phyloP scores from a whole-genome alignment of 35 echinoderm and acorn worm genomes.

The Apostichopus japonicus region DNA sequence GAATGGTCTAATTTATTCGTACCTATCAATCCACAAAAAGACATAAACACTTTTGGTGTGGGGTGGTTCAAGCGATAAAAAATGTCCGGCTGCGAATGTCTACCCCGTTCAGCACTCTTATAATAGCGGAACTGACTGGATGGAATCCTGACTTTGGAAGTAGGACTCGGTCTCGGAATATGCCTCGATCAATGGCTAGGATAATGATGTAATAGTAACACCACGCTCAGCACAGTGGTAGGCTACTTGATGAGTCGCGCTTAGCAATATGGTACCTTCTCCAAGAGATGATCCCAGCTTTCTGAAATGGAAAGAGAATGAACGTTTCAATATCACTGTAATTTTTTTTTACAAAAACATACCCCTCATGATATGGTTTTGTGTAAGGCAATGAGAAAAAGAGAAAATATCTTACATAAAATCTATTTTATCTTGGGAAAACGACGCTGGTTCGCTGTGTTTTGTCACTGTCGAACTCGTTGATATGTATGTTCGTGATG shows the following conservation, averaged over 20 bases:
- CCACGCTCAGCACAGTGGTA: not conserved
- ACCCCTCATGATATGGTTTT: too few species aligned
- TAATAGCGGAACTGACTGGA: not conserved
- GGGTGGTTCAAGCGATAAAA: conserved; percentile 34
- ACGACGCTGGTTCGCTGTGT: too few species aligned
- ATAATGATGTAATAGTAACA: not conserved
- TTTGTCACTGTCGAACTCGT: too few species aligned
- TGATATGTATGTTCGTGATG: too few species aligned
- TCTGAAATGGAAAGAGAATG: not conserved
- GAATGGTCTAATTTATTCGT: not conserved
- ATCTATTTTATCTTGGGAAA: too few species aligned
- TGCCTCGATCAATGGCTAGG: not conserved
- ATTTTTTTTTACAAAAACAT: too few species aligned
- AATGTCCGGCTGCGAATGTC: not conserved
- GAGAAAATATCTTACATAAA: too few species aligned
- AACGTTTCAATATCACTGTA: too few species aligned
- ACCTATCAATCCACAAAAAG: conserved; percentile 48
- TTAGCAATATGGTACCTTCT: not conserved
- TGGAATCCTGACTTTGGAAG: not conserved
- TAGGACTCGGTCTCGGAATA: not conserved
- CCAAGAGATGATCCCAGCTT: not conserved
- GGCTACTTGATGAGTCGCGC: not conserved
- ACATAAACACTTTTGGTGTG: conserved; percentile 52
- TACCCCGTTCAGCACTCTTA: not conserved
- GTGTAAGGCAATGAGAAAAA: too few species aligned